A percentile compares a stretch with the other conserved stretches of the same genome.
These are phyloP conservation scores for Pyxicephalus adspersus DNA, from an alignment of 2,113 vertebrate genomes.

Conservation along the genomic window DNA sequence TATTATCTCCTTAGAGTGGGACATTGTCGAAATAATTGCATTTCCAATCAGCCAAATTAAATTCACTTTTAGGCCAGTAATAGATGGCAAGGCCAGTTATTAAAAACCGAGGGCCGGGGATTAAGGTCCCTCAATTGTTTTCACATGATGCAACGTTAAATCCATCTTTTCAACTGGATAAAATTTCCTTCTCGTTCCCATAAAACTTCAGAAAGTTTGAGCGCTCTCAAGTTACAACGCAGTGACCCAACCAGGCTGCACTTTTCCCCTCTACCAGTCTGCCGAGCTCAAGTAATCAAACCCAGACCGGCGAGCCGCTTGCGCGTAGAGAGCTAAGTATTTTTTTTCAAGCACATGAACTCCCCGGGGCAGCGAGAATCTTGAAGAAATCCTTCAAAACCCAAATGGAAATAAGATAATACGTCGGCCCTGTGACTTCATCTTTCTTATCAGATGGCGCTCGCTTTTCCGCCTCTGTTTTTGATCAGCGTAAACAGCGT, in stretches of 20 bases:
- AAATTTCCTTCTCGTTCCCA: conserved; percentile 71
- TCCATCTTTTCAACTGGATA: conserved; percentile 64
- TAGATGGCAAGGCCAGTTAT: conserved; percentile 64
- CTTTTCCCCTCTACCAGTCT: conserved; percentile 72
- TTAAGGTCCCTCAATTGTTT: conserved; percentile 68
- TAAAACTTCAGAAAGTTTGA: conserved; percentile 66
- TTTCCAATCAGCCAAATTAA: conserved; percentile 61
- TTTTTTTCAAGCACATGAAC: conserved; percentile 45
- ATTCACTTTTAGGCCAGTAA: conserved; percentile 60
- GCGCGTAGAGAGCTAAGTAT: too few relatives aligned
- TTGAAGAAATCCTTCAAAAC: conserved; percentile 51
- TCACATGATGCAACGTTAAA: conserved; percentile 67
- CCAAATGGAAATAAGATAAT: conserved; percentile 60
- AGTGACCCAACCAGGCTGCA: conserved; percentile 68
- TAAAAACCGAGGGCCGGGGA: conserved; percentile 60
- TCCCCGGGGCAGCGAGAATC: conserved; percentile 61
- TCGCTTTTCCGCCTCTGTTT: conserved; percentile 53
- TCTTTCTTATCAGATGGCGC: conserved; percentile 70
- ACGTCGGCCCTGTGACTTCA: conserved; percentile 67
- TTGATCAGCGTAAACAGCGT: conserved; percentile 9
- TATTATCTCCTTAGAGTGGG: not conserved
- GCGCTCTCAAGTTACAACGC: conserved; percentile 73
- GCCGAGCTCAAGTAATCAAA: conserved; percentile 70
- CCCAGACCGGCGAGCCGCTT: conserved; percentile 66
- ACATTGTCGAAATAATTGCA: conserved; percentile 46